A percentile compares a stretch with the other conserved stretches of the same genome.
phyloP scores from a whole-genome alignment of 2,888 invertebrate species.

The Pheosia gnoma region DNA sequence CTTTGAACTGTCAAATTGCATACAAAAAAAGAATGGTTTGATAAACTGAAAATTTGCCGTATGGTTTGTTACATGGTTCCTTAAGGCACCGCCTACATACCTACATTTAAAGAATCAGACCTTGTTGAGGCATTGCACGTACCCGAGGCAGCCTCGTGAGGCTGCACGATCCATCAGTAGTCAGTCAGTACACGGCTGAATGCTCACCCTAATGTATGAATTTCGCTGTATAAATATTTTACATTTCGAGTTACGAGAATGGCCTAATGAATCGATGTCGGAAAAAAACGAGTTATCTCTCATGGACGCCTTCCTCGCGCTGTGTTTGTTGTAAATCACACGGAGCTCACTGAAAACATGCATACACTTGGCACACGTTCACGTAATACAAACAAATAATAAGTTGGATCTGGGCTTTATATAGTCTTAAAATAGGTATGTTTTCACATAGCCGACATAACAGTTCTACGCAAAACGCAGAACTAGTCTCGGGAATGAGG shows the following conservation, averaged over 20 bases:
- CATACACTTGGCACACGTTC: constrained; percentile 73
- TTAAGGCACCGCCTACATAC: too few relatives aligned
- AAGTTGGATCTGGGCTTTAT: constrained; percentile 67
- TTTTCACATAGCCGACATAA: constrained; percentile 76
- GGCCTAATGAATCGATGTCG: constrained; percentile 43
- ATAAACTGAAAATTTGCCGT: too few relatives aligned
- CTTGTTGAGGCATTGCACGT: too few relatives aligned
- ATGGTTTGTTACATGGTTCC: too few relatives aligned
- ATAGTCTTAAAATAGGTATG: constrained; percentile 75
- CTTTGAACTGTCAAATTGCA: too few relatives aligned
- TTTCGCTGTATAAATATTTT: constrained; percentile 38
- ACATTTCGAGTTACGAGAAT: constrained; percentile 38
- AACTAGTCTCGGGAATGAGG: constrained; percentile 77
- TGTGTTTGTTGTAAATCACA: constrained; percentile 62
- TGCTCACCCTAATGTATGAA: constrained; percentile 36
- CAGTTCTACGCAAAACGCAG: constrained; percentile 66
- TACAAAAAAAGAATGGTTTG: too few relatives aligned
- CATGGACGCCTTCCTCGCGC: constrained; percentile 49
- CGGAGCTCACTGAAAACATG: constrained; percentile 59
- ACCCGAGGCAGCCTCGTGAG: too few relatives aligned
- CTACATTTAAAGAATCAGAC: too few relatives aligned
- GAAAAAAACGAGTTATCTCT: constrained; percentile 47
- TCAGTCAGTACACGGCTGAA: too few relatives aligned
- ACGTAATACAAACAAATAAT: constrained; percentile 75
- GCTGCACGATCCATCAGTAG: too few relatives aligned